These are phyloP conservation scores for Lithobates sylvaticus DNA, from an alignment of 2,797 vertebrate species.

Conservation along the genomic window DNA sequence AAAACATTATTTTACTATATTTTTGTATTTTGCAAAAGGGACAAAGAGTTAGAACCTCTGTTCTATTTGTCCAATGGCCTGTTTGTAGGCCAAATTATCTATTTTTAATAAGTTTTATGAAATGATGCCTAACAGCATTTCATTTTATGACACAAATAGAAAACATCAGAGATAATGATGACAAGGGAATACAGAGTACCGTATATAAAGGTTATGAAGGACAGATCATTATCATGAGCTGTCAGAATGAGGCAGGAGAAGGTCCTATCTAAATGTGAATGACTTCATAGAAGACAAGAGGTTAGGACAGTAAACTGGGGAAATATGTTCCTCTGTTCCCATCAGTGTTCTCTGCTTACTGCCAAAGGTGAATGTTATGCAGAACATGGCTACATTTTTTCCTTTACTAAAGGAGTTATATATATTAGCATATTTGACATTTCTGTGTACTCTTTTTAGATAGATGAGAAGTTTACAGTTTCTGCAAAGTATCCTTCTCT, in stretches of 20 bases:
- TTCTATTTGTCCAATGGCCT: background rate
- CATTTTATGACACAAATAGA: background rate
- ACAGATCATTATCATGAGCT: slow-evolving; percentile 1
- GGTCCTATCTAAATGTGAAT: background rate
- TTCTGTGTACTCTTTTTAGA: slow-evolving; percentile 2
- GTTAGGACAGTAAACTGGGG: background rate
- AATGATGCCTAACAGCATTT: background rate
- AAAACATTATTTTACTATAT: no score
- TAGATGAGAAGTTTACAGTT: slow-evolving; percentile 39
- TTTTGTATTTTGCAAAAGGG: background rate
- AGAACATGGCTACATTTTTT: background rate
- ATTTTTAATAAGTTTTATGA: background rate
- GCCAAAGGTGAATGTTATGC: background rate
- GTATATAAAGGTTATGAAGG: slow-evolving; percentile 1
- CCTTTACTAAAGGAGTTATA: slow-evolving; percentile 12
- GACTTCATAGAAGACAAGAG: background rate
- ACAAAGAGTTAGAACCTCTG: background rate
- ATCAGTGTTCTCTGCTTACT: background rate
- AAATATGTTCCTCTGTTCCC: background rate
- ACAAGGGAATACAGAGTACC: background rate
- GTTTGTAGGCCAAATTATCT: background rate
- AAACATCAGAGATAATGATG: background rate
- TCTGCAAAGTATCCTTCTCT: slow-evolving; percentile 39
- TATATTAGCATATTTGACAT: slow-evolving; percentile 32
- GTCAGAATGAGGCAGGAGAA: background rate